Conservation (phyloP, 2,888 invertebrate genomes). For the Leucozona laternaria region DNA sequence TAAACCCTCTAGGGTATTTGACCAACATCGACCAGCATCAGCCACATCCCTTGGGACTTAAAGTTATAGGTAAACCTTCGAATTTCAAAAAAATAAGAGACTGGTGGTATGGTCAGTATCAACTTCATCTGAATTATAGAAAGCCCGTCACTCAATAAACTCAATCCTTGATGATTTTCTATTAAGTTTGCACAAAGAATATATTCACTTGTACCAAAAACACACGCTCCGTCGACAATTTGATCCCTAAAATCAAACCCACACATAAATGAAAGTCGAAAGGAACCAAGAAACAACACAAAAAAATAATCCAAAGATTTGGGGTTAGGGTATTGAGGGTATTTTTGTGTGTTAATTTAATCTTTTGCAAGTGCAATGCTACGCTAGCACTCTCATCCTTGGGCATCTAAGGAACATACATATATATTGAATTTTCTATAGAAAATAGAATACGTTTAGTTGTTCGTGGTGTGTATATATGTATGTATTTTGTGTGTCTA, state of each 20-base stretch:
- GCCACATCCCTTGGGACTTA: conserved; percentile 41
- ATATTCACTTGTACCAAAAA: conserved; percentile 1
- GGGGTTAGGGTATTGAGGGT: background rate
- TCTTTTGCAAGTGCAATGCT: conserved; percentile 23
- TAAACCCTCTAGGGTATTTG: conserved; percentile 26
- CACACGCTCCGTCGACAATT: background rate
- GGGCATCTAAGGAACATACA: background rate
- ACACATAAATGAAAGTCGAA: background rate
- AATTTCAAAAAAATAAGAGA: conserved; percentile 4
- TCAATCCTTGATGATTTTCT: conserved; percentile 5
- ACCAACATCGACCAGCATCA: conserved; percentile 32
- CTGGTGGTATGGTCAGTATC: conserved; percentile 26
- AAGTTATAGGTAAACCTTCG: background rate
- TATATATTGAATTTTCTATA: background rate
- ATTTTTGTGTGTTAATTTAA: conserved; percentile 13
- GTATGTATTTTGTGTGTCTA: conserved; percentile 4
- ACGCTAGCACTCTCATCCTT: background rate
- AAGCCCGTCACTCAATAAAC: conserved; percentile 18
- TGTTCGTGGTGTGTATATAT: background rate
- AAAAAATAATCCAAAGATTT: background rate
- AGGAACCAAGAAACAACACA: background rate
- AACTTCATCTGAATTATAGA: background rate
- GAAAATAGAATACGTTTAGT: background rate
- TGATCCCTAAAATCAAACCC: conserved; percentile 24
- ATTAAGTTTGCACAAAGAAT: background rate